Conservation (phyloP, 2,888 invertebrate species). For the Xylota segnis region DNA sequence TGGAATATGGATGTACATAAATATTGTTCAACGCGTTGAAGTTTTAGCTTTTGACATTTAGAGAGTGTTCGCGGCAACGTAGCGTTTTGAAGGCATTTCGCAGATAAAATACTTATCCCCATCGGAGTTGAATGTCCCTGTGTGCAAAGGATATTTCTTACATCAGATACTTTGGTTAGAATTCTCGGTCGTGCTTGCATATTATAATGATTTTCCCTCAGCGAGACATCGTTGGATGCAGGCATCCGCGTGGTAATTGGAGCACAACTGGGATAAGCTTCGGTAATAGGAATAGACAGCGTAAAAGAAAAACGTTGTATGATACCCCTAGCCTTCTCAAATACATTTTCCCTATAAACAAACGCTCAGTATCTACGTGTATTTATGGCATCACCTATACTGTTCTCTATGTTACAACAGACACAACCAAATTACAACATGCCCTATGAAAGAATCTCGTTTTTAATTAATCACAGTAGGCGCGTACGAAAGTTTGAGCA, state of each 20-base stretch:
- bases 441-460: background rate
- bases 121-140: background rate
- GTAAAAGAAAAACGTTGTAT: background rate
- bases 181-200: background rate
- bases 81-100: background rate
- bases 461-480: constrained; percentile 12
- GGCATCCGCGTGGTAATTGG: background rate
- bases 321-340: background rate
- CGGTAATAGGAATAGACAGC: background rate
- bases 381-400: background rate
- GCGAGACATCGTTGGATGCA: background rate
- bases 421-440: background rate
- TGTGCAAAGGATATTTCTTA: background rate
- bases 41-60: constrained; percentile 1
- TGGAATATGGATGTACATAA: constrained; percentile 25
- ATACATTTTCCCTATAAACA: no score
- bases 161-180: background rate
- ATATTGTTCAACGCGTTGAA: constrained; percentile 30
- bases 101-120: background rate
- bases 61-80: background rate
- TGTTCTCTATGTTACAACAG: background rate
- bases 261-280: background rate
- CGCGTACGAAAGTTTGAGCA: background rate
- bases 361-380: no score
- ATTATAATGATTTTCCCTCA: background rate